Evolutionary conservation across 2,888 invertebrate species (phyloP).

Genomic region (Erpobdella octoculata): DNA sequence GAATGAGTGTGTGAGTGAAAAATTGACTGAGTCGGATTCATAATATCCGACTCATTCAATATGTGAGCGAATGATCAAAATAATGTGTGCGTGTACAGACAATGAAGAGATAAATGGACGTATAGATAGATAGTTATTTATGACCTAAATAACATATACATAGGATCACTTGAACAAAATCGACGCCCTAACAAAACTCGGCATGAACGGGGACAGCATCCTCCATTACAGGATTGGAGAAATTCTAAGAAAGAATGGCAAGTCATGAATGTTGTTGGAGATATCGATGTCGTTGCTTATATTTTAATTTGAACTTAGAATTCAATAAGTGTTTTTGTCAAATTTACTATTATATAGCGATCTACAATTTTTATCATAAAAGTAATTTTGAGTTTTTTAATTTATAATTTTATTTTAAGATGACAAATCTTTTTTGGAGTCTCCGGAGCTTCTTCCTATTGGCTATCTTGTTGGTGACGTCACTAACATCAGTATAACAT

Average conservation of each 20-base stretch:
- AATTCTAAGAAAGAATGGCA: conserved; percentile 17
- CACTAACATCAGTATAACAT: background rate
- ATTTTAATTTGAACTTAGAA: background rate
- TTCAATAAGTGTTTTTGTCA: background rate
- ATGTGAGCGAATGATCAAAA: no score
- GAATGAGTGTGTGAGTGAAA: no score
- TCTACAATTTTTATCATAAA: no score
- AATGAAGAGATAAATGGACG: no score
- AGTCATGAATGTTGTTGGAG: no score
- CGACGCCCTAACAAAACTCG: conserved; percentile 16
- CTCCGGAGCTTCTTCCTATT: conserved; percentile 31
- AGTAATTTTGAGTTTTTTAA: no score
- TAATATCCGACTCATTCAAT: no score
- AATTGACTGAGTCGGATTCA: no score
- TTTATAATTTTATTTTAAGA: background rate
- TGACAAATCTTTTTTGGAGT: background rate
- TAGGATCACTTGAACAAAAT: conserved; percentile 19
- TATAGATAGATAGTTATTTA: no score
- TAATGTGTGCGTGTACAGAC: no score
- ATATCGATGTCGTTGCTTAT: no score
- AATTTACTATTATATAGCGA: background rate
- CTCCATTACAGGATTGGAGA: conserved; percentile 15
- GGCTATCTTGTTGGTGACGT: conserved; percentile 30
- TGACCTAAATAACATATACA: no score
- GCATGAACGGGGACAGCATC: conserved; percentile 20